These are phyloP conservation scores for Orientallactaga sibirica DNA, from an alignment of 2,797 vertebrate species.

Conservation along the genomic window DNA sequence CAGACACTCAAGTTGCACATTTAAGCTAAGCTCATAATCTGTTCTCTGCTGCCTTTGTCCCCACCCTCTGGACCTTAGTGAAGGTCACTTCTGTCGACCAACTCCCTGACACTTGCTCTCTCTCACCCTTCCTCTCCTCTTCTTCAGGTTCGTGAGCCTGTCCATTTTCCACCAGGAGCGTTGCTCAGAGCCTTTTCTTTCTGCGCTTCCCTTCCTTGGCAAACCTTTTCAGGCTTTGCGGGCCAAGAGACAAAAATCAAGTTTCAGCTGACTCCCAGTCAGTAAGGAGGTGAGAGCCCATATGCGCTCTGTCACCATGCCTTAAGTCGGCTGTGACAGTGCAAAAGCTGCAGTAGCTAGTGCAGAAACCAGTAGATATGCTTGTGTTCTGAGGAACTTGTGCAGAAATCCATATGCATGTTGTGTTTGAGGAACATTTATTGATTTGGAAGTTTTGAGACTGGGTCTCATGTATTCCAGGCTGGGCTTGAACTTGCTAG, in stretches of 20 bases:
- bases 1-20: background rate
- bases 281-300: background rate
- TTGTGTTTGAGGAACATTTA: background rate
- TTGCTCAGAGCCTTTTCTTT: background rate
- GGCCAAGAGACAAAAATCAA: background rate
- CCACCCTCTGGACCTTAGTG: background rate
- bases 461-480: background rate
- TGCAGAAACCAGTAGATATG: background rate
- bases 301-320: background rate
- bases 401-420: no score
- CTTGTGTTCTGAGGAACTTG: background rate
- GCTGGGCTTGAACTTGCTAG: background rate
- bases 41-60: background rate
- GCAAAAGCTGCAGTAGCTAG: background rate
- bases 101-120: no score
- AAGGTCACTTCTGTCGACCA: background rate
- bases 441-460: background rate
- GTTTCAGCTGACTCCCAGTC: background rate
- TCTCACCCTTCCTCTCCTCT: background rate
- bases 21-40: background rate
- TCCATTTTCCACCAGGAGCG: background rate
- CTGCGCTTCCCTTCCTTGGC: background rate
- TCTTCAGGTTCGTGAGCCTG: background rate
- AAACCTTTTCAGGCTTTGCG: background rate
- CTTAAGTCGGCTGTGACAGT: background rate